These are phyloP conservation scores for Halotydeus destructor DNA, from an alignment of 1,140 invertebrate species.

Conservation along the genomic window DNA sequence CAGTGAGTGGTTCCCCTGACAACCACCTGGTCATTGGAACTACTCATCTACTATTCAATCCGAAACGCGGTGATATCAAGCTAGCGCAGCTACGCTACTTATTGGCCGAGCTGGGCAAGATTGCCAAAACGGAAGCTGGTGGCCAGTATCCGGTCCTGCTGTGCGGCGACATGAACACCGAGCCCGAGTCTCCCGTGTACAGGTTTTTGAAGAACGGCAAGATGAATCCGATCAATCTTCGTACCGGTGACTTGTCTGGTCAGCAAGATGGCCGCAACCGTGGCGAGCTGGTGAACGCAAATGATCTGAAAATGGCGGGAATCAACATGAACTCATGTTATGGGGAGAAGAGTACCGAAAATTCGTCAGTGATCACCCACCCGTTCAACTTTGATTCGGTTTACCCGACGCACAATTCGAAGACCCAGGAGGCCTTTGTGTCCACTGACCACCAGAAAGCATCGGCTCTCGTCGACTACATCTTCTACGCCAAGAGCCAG, in stretches of 20 bases:
- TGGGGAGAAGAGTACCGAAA: not conserved
- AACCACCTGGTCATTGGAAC: conserved; percentile 53
- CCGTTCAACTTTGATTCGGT: conserved; percentile 23
- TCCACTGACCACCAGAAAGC: conserved; percentile 21
- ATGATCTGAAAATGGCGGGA: conserved; percentile 3
- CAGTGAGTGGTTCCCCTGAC: conserved; percentile 19
- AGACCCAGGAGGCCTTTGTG: conserved; percentile 15
- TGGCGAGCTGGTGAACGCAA: conserved; percentile 1
- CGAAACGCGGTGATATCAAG: conserved; percentile 59
- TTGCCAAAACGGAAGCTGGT: conserved; percentile 33
- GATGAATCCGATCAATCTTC: conserved; percentile 32
- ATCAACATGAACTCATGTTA: not conserved
- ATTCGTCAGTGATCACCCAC: conserved; percentile 19
- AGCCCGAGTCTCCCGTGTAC: conserved; percentile 44
- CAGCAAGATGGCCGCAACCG: conserved; percentile 12
- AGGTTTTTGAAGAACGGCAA: conserved; percentile 43
- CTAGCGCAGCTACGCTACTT: conserved; percentile 56
- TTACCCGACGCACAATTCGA: conserved; percentile 18
- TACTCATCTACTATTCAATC: conserved; percentile 86
- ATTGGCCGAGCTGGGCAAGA: conserved; percentile 54
- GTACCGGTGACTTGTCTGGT: conserved; percentile 22
- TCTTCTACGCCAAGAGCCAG: conserved; percentile 20
- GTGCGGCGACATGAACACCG: conserved; percentile 72
- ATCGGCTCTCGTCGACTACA: conserved; percentile 24
- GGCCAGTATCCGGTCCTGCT: conserved; percentile 49